Conservation (phyloP, 2,113 vertebrate species). For the Rhegmatorhina hoffmannsi region DNA sequence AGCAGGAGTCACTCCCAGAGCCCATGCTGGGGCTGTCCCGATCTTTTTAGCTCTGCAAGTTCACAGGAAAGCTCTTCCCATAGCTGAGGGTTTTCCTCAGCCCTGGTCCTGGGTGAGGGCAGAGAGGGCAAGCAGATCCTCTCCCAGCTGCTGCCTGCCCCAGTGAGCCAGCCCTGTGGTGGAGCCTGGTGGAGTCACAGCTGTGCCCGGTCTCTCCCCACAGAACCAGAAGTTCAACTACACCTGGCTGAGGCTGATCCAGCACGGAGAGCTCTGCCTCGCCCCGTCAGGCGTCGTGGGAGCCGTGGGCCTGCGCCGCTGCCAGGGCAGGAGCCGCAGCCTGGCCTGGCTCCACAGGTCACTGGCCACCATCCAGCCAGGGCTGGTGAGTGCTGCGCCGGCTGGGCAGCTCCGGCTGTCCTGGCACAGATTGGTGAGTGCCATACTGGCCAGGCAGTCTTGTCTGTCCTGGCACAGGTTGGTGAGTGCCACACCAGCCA, state of each 20-base stretch:
- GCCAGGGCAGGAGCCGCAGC: constrained; percentile 71
- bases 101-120: accelerated
- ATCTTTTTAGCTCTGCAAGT: not conserved
- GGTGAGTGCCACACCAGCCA: not conserved
- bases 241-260: constrained; percentile 89
- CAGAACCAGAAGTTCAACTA: constrained; percentile 92
- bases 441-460: too few relatives aligned
- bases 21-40: not conserved
- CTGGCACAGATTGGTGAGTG: accelerated
- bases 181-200: accelerated
- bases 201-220: not conserved
- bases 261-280: constrained; percentile 81
- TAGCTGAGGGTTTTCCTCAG: not conserved
- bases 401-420: accelerated
- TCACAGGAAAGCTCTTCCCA: not conserved
- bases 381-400: constrained; percentile 73
- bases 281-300: not conserved
- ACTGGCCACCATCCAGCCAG: constrained; percentile 48
- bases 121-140: not conserved
- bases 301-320: constrained; percentile 66
- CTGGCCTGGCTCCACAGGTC: constrained; percentile 85
- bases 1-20: not conserved
- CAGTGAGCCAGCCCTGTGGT: accelerated
- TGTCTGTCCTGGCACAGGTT: accelerated
- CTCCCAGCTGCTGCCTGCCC: not conserved